These are phyloP conservation scores for Sus cebifrons DNA, from an alignment of 2,797 vertebrate genomes.

Conservation along the genomic window DNA sequence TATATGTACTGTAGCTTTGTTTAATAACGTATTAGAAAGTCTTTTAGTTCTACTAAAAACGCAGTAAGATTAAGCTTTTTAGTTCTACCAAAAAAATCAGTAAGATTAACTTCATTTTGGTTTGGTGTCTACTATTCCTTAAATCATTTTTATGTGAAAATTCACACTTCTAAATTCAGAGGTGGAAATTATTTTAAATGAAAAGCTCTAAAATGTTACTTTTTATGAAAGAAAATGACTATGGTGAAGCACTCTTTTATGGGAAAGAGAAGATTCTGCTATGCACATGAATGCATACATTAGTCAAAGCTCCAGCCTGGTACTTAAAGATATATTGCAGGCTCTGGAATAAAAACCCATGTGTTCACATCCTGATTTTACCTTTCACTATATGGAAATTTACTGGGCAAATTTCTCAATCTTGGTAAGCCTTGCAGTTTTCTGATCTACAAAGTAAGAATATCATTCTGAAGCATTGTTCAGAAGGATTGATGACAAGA, in stretches of 20 bases:
- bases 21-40: conserved; percentile 2
- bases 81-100: neutral
- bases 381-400: neutral
- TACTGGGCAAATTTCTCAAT: conserved; percentile 1
- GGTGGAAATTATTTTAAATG: conserved; percentile 27
- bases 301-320: neutral
- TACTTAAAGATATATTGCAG: neutral
- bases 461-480: neutral
- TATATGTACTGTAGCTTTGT: neutral
- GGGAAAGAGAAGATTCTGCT: conserved; percentile 19
- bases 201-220: conserved; percentile 54
- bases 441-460: neutral
- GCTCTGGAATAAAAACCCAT: conserved; percentile 14
- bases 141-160: too few relatives aligned
- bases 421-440: neutral
- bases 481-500: neutral
- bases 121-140: neutral
- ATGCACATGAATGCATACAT: neutral
- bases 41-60: neutral
- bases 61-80: neutral
- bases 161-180: neutral
- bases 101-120: neutral
- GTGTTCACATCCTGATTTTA: neutral
- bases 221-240: conserved; percentile 55
- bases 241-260: neutral